Evolutionary conservation across 2,113 vertebrate species (phyloP), one percentile per base, ranked within the genome.

Genomic region (Casuarius casuarius): DNA sequence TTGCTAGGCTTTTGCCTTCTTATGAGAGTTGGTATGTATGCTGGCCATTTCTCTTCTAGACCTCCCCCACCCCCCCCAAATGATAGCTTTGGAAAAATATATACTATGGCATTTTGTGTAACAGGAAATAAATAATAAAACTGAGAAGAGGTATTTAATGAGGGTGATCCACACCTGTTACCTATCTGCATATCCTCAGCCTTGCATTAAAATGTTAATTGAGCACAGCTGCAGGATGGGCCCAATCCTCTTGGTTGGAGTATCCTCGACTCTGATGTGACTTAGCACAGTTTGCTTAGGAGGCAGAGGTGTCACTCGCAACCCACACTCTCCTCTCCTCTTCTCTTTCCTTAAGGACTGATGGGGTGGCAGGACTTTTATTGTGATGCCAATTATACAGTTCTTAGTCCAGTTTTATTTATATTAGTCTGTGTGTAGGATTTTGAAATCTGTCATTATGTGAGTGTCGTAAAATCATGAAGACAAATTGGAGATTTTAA

Each of bases 151-250:
- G 66, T 84, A 58, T 94, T 94, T 96, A 93, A 96, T 89, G 87
- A 95, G 92, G 40, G 58, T 52, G 77, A 87, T 52, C 70, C 89
- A 90, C 91, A 93, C 96, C 84, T 93, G 90, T 96, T 95, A 93
- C 90, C 83, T 94, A 56, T 92, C 92, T 94, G 46, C 54, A 84
- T 86, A 61, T 70, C 72, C 82, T 94, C 94, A 90, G 82, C 56
- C 90, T 91, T 93, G 76, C 56, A 92, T 94, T 93, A 90, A 96
- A 94, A 95, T 96, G 90, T 90, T 95, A 96, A 95, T 92, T 92
- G 82, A 93, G 77, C 88, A 90, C 85, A 94, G 92, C 94, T 96
- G 93, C 67, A 96, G 54, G n/a, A 77, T 79, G 75, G 87, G 54
- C 85, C 85, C 75, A 42, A 56, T 93, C 88, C 90, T 88, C 29